These are phyloP conservation scores for Galeruca laticollis DNA, from an alignment of 2,888 invertebrate species.

Conservation along the genomic window DNA sequence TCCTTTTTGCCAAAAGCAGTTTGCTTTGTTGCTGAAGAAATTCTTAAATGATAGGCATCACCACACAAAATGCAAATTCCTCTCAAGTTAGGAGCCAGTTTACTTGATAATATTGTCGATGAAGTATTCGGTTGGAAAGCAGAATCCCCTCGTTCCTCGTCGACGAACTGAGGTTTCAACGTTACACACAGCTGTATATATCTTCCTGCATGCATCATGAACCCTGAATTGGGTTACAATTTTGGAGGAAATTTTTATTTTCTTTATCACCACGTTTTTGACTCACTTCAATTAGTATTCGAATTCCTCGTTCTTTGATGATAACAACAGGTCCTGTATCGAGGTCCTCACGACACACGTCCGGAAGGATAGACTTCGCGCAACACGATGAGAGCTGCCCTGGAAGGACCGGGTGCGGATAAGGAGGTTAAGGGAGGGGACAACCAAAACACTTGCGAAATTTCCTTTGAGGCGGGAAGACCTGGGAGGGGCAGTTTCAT, in stretches of 20 bases:
- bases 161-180: conserved; percentile 24
- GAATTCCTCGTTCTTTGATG: conserved; percentile 40
- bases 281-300: conserved; percentile 40
- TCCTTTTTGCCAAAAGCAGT: no score
- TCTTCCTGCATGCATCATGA: conserved; percentile 41
- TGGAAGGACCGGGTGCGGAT: no score
- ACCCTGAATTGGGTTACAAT: conserved; percentile 31
- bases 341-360: neutral
- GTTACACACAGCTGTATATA: conserved; percentile 33
- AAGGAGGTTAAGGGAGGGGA: no score
- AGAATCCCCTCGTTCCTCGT: conserved; percentile 18
- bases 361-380: neutral
- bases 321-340: neutral
- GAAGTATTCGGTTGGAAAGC: no score
- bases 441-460: no score
- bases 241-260: conserved; percentile 37
- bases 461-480: no score
- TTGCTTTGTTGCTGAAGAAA: no score
- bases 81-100: neutral
- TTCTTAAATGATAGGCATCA: no score
- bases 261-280: conserved; percentile 38
- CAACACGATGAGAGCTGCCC: no score
- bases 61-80: no score
- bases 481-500: no score
- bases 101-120: neutral